Evolutionary conservation across 2,797 vertebrate genomes (phyloP), one percentile per base, ranked within the genome.

Genomic region (Sus cebifrons): DNA sequence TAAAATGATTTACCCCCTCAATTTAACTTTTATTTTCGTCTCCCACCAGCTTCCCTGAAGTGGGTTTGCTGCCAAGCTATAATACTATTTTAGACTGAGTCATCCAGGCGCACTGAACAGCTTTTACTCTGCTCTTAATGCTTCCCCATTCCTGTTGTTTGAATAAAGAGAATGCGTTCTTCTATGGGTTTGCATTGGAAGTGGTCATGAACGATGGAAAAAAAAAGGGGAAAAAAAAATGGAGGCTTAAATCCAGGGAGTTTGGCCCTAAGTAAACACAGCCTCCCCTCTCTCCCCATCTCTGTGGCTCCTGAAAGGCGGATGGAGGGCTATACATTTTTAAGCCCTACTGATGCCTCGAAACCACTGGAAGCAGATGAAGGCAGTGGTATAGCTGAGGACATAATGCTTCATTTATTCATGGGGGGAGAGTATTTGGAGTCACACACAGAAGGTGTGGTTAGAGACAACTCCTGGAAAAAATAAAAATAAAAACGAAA

Each of bases 11-110:
- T 93, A 84, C 78, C 82, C 85, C 7, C 86, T 96, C 94, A 84
- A 92, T 58, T 94, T 94, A 87, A 81, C 94, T 95, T 95, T 95
- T 79, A 85, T 93, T 97, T 92, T 81, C 78, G 73, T 95, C 85
- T 97, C 85, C 90, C 74, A 89, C 93, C 81, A 93, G 88, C 86
- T 95, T 85, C 71, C 77, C 93, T 71, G 81, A 95, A 62, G 93
- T 74, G 68, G 54, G 49, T 90, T 96, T 93, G 93, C 85, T 86
- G 97, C 92, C 86, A 93, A 85, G 81, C 83, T 96, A n/a, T 91
- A 84, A 65, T 85, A 83, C 89, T 91, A 74, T 74, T 96, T 92
- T 91, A 91, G 86, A 94, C 92, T 40, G 95, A 96, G 96, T 95
- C 95, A 96, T n/a, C 86, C 84, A 75, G 68, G 95, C 95, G 52